These are phyloP conservation scores for Coptodon rendalli DNA, from an alignment of 2,113 vertebrate genomes.

Conservation along the genomic window DNA sequence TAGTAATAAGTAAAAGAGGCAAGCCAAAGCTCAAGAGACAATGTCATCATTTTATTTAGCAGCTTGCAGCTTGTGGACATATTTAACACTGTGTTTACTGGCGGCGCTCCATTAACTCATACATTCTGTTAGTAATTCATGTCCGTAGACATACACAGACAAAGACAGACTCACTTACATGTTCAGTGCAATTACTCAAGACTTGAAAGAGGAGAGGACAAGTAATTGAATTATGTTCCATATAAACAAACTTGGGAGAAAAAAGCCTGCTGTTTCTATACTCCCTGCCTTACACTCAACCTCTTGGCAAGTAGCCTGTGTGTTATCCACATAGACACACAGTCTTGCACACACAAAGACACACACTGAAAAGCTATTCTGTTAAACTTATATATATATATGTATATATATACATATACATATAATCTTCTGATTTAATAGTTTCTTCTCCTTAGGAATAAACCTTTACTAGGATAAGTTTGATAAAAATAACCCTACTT, in stretches of 20 bases:
- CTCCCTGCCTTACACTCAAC: slow-evolving; percentile 2
- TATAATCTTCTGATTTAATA: neutral
- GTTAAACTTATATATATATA: neutral
- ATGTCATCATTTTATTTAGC: slow-evolving; percentile 39
- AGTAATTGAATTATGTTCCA: slow-evolving; percentile 65
- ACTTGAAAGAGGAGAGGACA: slow-evolving; percentile 55
- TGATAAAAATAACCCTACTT: neutral
- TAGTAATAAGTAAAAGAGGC: neutral
- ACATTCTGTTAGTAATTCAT: slow-evolving; percentile 63
- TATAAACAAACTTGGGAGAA: slow-evolving; percentile 52
- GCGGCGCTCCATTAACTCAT: slow-evolving; percentile 54
- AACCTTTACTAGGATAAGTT: neutral
- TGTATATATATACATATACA: neutral
- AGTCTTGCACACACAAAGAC: neutral
- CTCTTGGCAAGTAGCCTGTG: slow-evolving; percentile 6
- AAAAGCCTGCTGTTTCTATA: slow-evolving; percentile 47
- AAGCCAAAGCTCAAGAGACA: neutral
- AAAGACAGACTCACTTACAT: neutral
- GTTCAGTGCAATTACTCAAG: slow-evolving; percentile 52
- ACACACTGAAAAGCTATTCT: neutral
- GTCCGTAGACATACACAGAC: slow-evolving; percentile 18
- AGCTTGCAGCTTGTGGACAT: slow-evolving; percentile 45
- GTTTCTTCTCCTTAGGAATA: neutral
- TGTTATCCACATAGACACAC: neutral
- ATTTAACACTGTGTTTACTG: slow-evolving; percentile 64